Percentiles rank a stretch among this genome's conserved stretches.
These are phyloP conservation scores for Zoanthus sociatus DNA, from an alignment of 92 coral and sea anemone species.

Conservation along the genomic window DNA sequence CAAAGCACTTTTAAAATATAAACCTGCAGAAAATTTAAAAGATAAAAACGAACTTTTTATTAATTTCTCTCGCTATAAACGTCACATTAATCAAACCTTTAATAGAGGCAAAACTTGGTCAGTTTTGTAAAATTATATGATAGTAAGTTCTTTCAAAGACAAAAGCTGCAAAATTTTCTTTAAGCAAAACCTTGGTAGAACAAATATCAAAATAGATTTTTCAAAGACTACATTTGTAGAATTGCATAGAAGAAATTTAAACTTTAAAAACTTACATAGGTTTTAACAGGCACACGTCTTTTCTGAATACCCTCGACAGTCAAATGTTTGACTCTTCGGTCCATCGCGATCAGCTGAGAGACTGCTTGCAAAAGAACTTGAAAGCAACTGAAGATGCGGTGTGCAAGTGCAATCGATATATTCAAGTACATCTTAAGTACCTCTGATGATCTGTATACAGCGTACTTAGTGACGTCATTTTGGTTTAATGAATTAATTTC, in stretches of 20 bases:
- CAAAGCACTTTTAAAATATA: conserved; percentile 71
- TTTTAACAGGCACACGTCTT: conserved; percentile 65
- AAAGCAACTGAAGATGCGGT: not conserved
- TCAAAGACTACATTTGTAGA: too few relatives aligned
- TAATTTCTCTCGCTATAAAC: not conserved
- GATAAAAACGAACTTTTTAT: not conserved
- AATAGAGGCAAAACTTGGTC: too few relatives aligned
- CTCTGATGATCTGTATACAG: not conserved
- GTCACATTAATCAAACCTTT: too few relatives aligned
- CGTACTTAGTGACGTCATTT: not conserved
- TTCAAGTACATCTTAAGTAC: not conserved
- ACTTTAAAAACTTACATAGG: conserved; percentile 54
- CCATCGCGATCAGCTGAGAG: conserved; percentile 28
- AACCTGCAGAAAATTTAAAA: conserved; percentile 38
- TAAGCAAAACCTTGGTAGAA: too few relatives aligned
- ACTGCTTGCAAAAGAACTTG: not conserved
- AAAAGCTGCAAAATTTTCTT: too few relatives aligned
- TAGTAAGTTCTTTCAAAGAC: too few relatives aligned
- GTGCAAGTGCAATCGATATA: not conserved
- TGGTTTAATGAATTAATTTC: not conserved
- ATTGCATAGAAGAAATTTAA: not conserved
- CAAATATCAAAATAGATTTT: too few relatives aligned
- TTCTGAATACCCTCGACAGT: conserved; percentile 73
- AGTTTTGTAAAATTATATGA: too few relatives aligned
- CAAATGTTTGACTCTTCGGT: conserved; percentile 60